phyloP scores from a whole-genome alignment of 1,140 invertebrate genomes.

The Nixonia krombeini region DNA sequence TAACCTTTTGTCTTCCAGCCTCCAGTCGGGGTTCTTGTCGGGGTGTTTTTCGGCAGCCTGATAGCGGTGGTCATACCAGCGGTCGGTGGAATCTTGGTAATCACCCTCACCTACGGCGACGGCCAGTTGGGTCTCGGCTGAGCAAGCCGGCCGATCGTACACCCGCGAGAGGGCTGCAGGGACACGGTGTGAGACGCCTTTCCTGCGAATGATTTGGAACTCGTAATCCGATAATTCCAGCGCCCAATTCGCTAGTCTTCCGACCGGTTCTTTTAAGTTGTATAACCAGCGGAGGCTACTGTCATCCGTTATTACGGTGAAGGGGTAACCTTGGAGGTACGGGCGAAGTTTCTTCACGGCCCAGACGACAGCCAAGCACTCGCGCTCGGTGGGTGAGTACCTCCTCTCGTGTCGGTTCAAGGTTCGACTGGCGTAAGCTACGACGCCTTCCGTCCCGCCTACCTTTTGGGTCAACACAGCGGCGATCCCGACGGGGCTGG shows the following conservation, averaged over 20 bases:
- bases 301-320: constrained; percentile 55
- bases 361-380: constrained; percentile 64
- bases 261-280: constrained; percentile 46
- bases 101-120: too few relatives aligned
- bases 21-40: constrained; percentile 9
- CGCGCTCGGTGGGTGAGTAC: constrained; percentile 34
- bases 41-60: constrained; percentile 6
- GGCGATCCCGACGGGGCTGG: constrained; percentile 51
- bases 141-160: constrained; percentile 21
- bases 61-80: constrained; percentile 27
- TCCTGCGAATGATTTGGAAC: constrained; percentile 28
- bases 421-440: constrained; percentile 59
- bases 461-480: constrained; percentile 52
- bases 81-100: background rate
- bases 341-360: constrained; percentile 57
- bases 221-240: constrained; percentile 54
- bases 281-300: constrained; percentile 15
- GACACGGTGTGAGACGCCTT: constrained; percentile 23
- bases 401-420: constrained; percentile 13
- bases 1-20: constrained; percentile 10
- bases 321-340: constrained; percentile 51
- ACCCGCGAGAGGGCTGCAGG: constrained; percentile 22
- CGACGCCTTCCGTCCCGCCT: constrained; percentile 37
- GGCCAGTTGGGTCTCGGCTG: background rate
- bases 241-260: constrained; percentile 57